phyloP scores from a whole-genome alignment of 2,113 vertebrate genomes.

The Upupa epops region DNA sequence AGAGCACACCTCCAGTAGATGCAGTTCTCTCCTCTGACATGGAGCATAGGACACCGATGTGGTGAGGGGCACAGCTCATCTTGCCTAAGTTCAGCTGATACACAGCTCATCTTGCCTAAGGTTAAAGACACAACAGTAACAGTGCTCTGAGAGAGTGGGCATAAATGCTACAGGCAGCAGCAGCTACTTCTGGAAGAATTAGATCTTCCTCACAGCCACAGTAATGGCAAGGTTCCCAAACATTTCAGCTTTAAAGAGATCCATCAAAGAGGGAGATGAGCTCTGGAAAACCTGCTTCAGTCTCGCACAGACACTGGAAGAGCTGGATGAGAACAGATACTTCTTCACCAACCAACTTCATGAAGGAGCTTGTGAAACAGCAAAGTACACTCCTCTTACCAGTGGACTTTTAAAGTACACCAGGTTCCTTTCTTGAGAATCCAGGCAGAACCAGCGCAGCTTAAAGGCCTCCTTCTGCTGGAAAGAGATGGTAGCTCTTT shows the following conservation, averaged over 20 bases:
- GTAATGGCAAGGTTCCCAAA: neutral
- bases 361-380: neutral
- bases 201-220: neutral
- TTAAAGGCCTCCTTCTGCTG: conserved; percentile 91
- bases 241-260: neutral
- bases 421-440: conserved; percentile 85
- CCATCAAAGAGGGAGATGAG: neutral
- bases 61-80: neutral
- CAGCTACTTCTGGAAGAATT: neutral
- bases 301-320: neutral
- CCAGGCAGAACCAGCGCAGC: conserved; percentile 91
- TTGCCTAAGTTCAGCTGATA: neutral
- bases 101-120: neutral
- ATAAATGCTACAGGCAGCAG: neutral
- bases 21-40: neutral
- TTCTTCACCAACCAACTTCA: neutral
- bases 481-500: conserved; percentile 33
- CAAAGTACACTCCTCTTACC: conserved; percentile 73
- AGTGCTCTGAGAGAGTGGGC: neutral
- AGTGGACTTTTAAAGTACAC: conserved; percentile 89
- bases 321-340: neutral
- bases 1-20: neutral
- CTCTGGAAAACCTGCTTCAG: neutral
- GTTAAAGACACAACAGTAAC: neutral
- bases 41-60: neutral